Conservation (phyloP, 2,888 invertebrate species). For the Capitulum mitella region DNA sequence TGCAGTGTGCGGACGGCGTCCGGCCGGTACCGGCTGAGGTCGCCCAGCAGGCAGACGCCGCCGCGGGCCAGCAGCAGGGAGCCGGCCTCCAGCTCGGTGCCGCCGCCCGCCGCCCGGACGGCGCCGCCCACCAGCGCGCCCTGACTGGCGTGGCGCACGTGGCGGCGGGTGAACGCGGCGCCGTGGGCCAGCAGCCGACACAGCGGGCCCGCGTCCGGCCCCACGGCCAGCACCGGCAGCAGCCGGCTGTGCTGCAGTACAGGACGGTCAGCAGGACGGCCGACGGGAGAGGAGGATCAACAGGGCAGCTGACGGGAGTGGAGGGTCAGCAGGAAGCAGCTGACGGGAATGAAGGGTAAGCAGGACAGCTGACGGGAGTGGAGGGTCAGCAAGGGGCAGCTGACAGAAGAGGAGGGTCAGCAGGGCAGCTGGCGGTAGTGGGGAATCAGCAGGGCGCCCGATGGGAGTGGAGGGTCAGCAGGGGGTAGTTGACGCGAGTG, state of each 20-base stretch:
- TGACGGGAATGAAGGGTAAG: neutral
- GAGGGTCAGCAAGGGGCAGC: neutral
- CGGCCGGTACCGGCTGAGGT: constrained; percentile 36
- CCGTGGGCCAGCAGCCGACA: neutral
- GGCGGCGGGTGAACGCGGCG: constrained; percentile 25
- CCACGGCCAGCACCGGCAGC: constrained; percentile 11
- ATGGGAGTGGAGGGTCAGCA: neutral
- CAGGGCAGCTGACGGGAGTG: neutral
- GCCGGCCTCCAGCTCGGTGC: constrained; percentile 39
- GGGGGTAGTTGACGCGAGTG: neutral
- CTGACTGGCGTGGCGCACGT: constrained; percentile 30
- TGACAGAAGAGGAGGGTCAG: neutral
- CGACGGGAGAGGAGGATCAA: neutral
- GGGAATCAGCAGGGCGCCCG: neutral
- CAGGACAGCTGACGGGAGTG: neutral
- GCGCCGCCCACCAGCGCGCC: constrained; percentile 27
- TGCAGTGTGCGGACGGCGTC: constrained; percentile 31
- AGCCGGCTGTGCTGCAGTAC: neutral
- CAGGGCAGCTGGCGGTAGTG: neutral
- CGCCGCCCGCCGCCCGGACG: constrained; percentile 1
- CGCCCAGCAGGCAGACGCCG: constrained; percentile 38
- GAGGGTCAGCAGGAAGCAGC: neutral
- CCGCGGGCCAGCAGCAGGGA: constrained; percentile 36
- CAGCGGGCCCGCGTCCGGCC: neutral
- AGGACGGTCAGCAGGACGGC: neutral